phyloP scores from a whole-genome alignment of 2,888 invertebrate genomes.

The Neocrepidodera transversa region DNA sequence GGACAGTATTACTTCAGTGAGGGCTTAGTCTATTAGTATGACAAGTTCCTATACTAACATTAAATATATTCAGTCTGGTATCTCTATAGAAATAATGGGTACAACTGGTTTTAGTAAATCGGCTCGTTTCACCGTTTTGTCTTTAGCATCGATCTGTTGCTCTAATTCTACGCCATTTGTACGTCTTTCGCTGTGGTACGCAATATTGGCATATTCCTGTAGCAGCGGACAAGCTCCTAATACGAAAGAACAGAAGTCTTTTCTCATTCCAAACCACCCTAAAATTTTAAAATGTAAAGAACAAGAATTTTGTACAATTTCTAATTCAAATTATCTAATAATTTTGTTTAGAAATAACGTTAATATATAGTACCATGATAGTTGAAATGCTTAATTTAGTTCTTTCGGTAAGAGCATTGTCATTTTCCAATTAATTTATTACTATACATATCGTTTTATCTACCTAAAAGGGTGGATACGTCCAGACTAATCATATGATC shows the following conservation, averaged over 20 bases:
- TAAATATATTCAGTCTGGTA: slow-evolving; percentile 77
- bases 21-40: slow-evolving; percentile 19
- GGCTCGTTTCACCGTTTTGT: slow-evolving; percentile 73
- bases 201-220: slow-evolving; percentile 98
- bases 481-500: too few relatives aligned
- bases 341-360: too few relatives aligned
- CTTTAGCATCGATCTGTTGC: slow-evolving; percentile 63
- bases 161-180: slow-evolving; percentile 60
- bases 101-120: slow-evolving; percentile 85
- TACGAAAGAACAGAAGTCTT: slow-evolving; percentile 97
- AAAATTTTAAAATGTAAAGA: slow-evolving; percentile 40
- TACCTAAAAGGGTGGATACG: too few relatives aligned
- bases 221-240: slow-evolving; percentile 91
- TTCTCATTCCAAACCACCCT: slow-evolving; percentile 99
- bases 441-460: too few relatives aligned
- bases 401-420: too few relatives aligned
- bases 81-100: slow-evolving; percentile 88
- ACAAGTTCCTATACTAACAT: slow-evolving; percentile 24
- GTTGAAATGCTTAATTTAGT: too few relatives aligned
- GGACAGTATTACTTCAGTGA: background rate
- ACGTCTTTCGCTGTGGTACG: slow-evolving; percentile 77
- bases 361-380: too few relatives aligned
- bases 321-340: too few relatives aligned
- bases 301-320: too few relatives aligned
- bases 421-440: too few relatives aligned